Evolutionary conservation across 2,888 invertebrate species (phyloP), one percentile per base, ranked within the genome.

Genomic region (Rhamnusium bicolor): DNA sequence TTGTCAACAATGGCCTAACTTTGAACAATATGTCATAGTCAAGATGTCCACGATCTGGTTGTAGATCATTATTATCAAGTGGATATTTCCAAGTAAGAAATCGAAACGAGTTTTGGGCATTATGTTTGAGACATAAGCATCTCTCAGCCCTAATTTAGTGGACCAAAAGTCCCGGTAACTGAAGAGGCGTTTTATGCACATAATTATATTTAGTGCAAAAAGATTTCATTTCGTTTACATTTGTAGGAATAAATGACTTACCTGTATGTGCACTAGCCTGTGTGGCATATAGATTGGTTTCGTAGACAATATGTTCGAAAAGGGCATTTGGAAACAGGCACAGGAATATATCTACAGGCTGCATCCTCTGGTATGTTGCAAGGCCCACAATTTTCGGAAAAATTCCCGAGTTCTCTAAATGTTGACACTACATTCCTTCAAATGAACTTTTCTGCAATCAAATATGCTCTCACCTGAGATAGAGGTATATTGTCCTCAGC

Each of bases 11-110:
- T 16, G 65, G 65, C n/a, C 65, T 12, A 2, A 65, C n/a, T 27
- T 65, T 65, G 21, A 49, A 51, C 2, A 60, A n/a, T 51, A 51
- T 51, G 16, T 51, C 65, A 16, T 10, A 65, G 21, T 53, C 51
- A 12, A 1, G 16, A n/a, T 29, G n/a, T 7, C 51, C 27, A 2
- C 32, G 29, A 16, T 49, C 40, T 10, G 63, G 63, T 51, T 51
- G 49, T 3, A 51, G 2, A 24, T 7, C n/a, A 16, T 62, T 62
- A 8, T 62, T 19, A 49, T 62, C 7, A 62, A 7, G 47, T 62
- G 62, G 2, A 62, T 18, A 32, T 61, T 61, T 32, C 61, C 61
- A 8, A 61, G 14, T 4, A 18, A 10, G 18, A 32, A 29, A 19
- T 14, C 32, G 29, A 61, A 61, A 29, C 18, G 18, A 7, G 3